phyloP scores from a whole-genome alignment of 37 sponge, comb jelly and placozoan species.

The Chondrilla cf. caribensis region DNA sequence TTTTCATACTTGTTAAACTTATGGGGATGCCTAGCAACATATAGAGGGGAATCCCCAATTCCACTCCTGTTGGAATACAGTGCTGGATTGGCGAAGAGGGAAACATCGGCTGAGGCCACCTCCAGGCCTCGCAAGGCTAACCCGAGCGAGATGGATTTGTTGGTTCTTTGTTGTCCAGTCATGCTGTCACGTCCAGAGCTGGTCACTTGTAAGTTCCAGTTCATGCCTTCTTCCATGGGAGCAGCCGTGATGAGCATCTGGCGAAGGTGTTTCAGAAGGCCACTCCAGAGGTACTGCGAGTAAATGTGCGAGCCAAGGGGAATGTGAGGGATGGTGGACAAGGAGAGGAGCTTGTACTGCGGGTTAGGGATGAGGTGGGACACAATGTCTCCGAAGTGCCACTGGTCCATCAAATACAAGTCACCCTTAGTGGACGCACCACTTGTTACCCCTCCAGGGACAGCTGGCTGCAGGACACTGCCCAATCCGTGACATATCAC shows the following conservation, averaged over 20 bases:
- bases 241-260: constrained; percentile 83
- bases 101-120: constrained; percentile 20
- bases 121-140: constrained; percentile 70
- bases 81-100: constrained; percentile 21
- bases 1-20: constrained; percentile 77
- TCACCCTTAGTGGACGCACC: neutral
- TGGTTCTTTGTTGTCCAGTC: neutral
- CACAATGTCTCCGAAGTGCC: constrained; percentile 57
- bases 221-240: constrained; percentile 74
- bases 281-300: constrained; percentile 66
- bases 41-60: neutral
- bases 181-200: neutral
- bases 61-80: constrained; percentile 46
- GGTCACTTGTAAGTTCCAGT: constrained; percentile 40
- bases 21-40: constrained; percentile 2
- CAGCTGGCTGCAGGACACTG: constrained; percentile 59
- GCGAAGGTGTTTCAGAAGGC: constrained; percentile 68
- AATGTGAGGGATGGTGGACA: constrained; percentile 69
- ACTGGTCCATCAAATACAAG: neutral
- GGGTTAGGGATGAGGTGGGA: constrained; percentile 52
- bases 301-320: constrained; percentile 60
- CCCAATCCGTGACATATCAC: constrained; percentile 61
- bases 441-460: neutral
- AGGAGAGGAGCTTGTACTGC: constrained; percentile 64
- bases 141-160: constrained; percentile 53